Conservation (phyloP, 2,797 vertebrate genomes). For the Melanotaenia boesemani region DNA sequence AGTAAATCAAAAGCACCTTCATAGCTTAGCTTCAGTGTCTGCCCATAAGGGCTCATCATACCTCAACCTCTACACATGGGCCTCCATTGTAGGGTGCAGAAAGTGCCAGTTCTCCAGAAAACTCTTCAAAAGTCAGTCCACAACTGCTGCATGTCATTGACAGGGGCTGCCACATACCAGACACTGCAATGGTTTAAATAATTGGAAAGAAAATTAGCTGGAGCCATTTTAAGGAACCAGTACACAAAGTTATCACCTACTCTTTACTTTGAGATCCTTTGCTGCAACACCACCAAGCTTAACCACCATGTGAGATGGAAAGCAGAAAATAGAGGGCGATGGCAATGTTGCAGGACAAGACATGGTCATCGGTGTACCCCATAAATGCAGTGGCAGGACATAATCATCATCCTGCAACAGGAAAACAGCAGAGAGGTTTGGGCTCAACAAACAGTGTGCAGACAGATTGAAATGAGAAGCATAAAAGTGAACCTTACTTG, state of each 20-base stretch:
- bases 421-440: neutral
- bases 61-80: constrained; percentile 32
- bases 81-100: constrained; percentile 35
- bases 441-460: neutral
- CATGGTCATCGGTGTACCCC: constrained; percentile 50
- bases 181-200: constrained; percentile 33
- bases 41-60: constrained; percentile 42
- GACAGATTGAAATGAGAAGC: neutral
- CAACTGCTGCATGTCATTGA: constrained; percentile 19
- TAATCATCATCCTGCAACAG: constrained; percentile 41
- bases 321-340: constrained; percentile 42
- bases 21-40: constrained; percentile 5
- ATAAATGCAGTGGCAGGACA: constrained; percentile 48
- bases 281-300: constrained; percentile 23
- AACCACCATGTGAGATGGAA: constrained; percentile 42
- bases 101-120: constrained; percentile 37
- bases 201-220: neutral
- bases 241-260: constrained; percentile 4
- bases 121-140: constrained; percentile 26
- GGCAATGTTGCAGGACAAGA: constrained; percentile 40
- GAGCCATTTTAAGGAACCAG: neutral
- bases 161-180: constrained; percentile 44
- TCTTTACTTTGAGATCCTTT: constrained; percentile 43
- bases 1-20: neutral
- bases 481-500: constrained; percentile 21